Evolutionary conservation across 2,113 vertebrate species (phyloP), one percentile per base, ranked within the genome.

Genomic region (Calyptommatus sinebrachiatus): DNA sequence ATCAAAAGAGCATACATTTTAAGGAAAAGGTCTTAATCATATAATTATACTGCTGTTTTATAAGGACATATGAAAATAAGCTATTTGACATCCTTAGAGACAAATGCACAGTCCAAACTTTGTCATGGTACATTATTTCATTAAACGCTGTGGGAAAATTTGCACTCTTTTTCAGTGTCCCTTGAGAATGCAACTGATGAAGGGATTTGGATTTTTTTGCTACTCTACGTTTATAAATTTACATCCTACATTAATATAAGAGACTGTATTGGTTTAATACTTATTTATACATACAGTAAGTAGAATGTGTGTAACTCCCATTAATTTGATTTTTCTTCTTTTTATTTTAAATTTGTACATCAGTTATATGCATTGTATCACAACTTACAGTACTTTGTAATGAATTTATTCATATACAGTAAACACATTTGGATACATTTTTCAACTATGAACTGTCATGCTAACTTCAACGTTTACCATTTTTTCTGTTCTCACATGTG

Each of bases 1-100:
- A 79, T 70, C 45, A 71, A 73, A 76, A 29, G 14, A 35, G 45
- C 45, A 21, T 50, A 70, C 10, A 87, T 53, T 48, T 70, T 21
- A 18, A 18, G 28, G 61, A 45, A 57, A 84, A 57, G 29, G 8
- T 22, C 41, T 50, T 9, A 26, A 78, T 74, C 68, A 14, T 31
- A 0, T 29, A 61, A 5, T 14, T 67, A 60, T 70, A 60, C 45
- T 31, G 28, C 53, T 12, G 0, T 60, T 72, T 71, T 62, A 81
- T 18, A 76, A 77, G 20, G 28, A 85, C 76, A 78, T 8, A 0
- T 11, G 68, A 67, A 2, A 83, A 80, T 69, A 4, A 35, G 24
- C 57, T 2, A 16, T 1, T 28, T 28, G 16, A 50, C 46, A 53
- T 46, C 5, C 8, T 67, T 18, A 22, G 11, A 31, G 22, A 57